Percentiles rank a stretch among this genome's conserved stretches.
phyloP scores from a whole-genome alignment of 1,140 invertebrate genomes.

The Mercenaria mercenaria region DNA sequence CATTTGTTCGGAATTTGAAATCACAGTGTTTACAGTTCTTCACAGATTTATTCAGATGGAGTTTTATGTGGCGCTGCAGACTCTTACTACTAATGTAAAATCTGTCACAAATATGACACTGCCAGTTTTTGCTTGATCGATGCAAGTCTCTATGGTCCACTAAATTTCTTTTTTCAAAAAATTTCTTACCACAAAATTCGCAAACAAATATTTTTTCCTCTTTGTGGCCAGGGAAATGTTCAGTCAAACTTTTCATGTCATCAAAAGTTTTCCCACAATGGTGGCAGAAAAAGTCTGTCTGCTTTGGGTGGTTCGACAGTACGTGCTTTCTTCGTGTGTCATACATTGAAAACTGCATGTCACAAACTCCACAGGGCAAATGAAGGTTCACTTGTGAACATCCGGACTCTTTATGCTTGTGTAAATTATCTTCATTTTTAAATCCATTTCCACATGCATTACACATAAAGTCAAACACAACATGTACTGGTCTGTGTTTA shows the following conservation, averaged over 20 bases:
- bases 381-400: background rate
- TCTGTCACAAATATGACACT: conserved; percentile 41
- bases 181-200: conserved; percentile 36
- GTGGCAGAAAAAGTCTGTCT: conserved; percentile 40
- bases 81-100: conserved; percentile 45
- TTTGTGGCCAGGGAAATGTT: conserved; percentile 30
- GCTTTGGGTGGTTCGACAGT: conserved; percentile 11
- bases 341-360: conserved; percentile 43
- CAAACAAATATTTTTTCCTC: conserved; percentile 44
- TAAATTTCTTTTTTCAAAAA: conserved; percentile 60
- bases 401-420: background rate
- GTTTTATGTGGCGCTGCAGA: conserved; percentile 49
- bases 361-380: conserved; percentile 47
- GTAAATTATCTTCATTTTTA: background rate
- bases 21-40: conserved; percentile 55
- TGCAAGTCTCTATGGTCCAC: conserved; percentile 50
- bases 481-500: conserved; percentile 38
- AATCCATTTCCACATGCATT: conserved; percentile 54
- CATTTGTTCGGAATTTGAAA: conserved; percentile 7
- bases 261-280: conserved; percentile 42
- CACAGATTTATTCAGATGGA: background rate
- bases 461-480: conserved; percentile 38
- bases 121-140: background rate
- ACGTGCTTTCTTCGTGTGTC: conserved; percentile 52
- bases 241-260: background rate